These are phyloP conservation scores for Serilophus lunatus DNA, from an alignment of 2,113 vertebrate species.

Conservation along the genomic window DNA sequence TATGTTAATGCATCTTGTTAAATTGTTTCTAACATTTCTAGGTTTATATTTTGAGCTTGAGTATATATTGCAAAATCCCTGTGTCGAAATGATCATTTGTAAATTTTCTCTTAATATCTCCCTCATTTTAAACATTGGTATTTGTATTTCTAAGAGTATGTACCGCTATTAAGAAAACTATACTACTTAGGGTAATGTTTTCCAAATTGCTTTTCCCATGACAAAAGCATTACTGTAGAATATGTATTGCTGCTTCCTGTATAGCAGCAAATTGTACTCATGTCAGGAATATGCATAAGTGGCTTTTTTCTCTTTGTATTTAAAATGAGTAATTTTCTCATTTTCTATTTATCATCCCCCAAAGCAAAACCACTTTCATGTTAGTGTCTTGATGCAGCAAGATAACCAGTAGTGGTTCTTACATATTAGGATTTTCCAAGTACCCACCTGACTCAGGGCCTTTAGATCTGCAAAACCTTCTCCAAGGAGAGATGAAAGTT, in stretches of 20 bases:
- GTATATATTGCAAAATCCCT: background rate
- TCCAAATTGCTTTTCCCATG: constrained; percentile 29
- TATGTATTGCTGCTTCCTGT: background rate
- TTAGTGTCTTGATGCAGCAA: background rate
- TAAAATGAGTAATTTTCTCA: background rate
- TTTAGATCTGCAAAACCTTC: background rate
- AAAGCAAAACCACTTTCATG: background rate
- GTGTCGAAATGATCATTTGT: background rate
- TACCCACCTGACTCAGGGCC: background rate
- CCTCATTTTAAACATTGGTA: background rate
- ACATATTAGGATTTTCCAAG: background rate
- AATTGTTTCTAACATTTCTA: background rate
- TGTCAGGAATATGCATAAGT: background rate
- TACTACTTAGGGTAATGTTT: constrained; percentile 17
- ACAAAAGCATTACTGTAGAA: constrained; percentile 22
- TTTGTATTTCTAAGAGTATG: background rate
- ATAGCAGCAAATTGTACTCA: background rate
- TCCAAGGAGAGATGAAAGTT: background rate
- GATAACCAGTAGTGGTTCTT: background rate
- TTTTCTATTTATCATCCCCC: background rate
- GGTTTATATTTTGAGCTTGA: background rate
- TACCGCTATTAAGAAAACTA: background rate
- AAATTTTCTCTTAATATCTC: background rate
- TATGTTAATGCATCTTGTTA: background rate
- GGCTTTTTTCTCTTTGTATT: background rate